Evolutionary conservation across 2,888 invertebrate species (phyloP).

Genomic region (Orgyia antiqua): DNA sequence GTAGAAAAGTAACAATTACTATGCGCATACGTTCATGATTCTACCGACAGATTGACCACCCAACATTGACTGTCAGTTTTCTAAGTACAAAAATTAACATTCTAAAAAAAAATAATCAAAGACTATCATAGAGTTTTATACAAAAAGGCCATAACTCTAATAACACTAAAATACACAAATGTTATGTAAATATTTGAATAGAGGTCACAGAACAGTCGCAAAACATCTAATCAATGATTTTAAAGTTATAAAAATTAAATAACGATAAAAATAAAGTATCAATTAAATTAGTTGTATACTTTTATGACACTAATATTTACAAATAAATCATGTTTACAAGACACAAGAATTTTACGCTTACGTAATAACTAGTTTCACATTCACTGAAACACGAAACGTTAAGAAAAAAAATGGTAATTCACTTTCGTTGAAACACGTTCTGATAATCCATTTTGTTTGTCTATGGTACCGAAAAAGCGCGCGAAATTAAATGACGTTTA

Average conservation of each 20-base stretch:
- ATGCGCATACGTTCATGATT: slow-evolving; percentile 31
- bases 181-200: background rate
- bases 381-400: slow-evolving; percentile 63
- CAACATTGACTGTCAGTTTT: slow-evolving; percentile 51
- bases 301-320: slow-evolving; percentile 24
- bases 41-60: slow-evolving; percentile 28
- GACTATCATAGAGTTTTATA: slow-evolving; percentile 24
- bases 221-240: too few species aligned
- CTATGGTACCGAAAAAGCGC: slow-evolving; percentile 30
- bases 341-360: slow-evolving; percentile 47
- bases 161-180: background rate
- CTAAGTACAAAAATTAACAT: slow-evolving; percentile 22
- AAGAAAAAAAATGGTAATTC: slow-evolving; percentile 53
- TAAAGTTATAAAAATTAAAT: too few species aligned
- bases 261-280: too few species aligned
- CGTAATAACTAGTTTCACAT: slow-evolving; percentile 64
- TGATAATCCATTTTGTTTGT: slow-evolving; percentile 31
- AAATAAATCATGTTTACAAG: slow-evolving; percentile 43
- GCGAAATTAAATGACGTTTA: slow-evolving; percentile 40
- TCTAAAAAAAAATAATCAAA: slow-evolving; percentile 18
- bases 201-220: slow-evolving; percentile 19
- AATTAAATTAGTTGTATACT: too few species aligned
- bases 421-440: slow-evolving; percentile 66
- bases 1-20: slow-evolving; percentile 44
- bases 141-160: slow-evolving; percentile 31